phyloP scores from a whole-genome alignment of 1,140 invertebrate species.

The Drosophila elegans region DNA sequence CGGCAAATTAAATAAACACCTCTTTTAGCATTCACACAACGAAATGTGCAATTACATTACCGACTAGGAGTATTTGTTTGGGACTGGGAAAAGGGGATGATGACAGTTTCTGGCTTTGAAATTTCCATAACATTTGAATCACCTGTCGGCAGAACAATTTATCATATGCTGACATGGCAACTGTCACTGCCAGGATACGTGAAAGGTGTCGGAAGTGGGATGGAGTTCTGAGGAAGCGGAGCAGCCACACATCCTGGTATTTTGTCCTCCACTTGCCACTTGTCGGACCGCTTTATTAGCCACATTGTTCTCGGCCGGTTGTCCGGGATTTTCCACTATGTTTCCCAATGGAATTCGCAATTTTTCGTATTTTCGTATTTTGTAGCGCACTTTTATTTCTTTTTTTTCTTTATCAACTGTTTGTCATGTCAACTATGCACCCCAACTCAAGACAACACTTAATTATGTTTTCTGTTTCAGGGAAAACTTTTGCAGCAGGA shows the following conservation, averaged over 20 bases:
- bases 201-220: conserved; percentile 25
- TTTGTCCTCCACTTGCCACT: conserved; percentile 56
- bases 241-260: conserved; percentile 25
- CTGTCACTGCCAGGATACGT: conserved; percentile 53
- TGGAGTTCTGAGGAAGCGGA: conserved; percentile 5
- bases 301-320: conserved; percentile 25
- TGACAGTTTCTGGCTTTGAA: conserved; percentile 13
- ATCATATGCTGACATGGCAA: conserved; percentile 73
- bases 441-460: conserved; percentile 76
- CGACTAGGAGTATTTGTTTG: conserved; percentile 24
- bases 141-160: conserved; percentile 63
- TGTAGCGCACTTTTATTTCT: background rate
- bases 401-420: conserved; percentile 61
- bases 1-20: conserved; percentile 79
- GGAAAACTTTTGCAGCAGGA: conserved; percentile 48
- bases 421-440: conserved; percentile 63
- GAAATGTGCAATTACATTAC: conserved; percentile 78
- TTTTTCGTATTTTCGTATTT: conserved; percentile 25
- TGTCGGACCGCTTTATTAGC: conserved; percentile 62
- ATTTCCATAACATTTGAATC: conserved; percentile 73
- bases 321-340: conserved; percentile 24
- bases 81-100: background rate
- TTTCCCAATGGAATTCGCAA: conserved; percentile 34
- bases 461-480: conserved; percentile 71
- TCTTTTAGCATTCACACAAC: conserved; percentile 68